Evolutionary conservation across 2,888 invertebrate genomes (phyloP).

Genomic region (Phortica magna): DNA sequence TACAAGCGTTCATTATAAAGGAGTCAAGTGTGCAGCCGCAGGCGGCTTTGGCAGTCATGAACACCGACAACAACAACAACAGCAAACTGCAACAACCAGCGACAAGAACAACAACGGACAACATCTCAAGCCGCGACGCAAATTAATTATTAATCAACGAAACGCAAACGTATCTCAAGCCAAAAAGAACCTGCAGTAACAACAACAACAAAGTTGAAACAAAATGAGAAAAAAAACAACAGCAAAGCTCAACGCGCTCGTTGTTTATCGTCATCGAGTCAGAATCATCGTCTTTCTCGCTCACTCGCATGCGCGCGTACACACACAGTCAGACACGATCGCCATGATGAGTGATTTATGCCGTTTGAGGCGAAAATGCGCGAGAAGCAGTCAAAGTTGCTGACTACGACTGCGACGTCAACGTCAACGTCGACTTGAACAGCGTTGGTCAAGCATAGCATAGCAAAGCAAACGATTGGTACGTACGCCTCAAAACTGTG

Average conservation of each 20-base stretch:
- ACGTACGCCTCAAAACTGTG: conserved; percentile 60
- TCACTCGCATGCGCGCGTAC: background rate
- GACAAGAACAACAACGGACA: conserved; percentile 47
- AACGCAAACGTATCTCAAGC: conserved; percentile 53
- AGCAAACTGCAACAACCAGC: conserved; percentile 47
- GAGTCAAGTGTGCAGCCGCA: conserved; percentile 64
- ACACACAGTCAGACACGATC: conserved; percentile 42
- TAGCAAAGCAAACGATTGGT: background rate
- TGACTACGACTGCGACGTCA: background rate
- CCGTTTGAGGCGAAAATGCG: conserved; percentile 52
- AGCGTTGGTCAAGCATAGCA: conserved; percentile 62
- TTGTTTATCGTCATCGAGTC: no score
- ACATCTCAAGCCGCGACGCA: conserved; percentile 62
- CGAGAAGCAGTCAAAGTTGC: background rate
- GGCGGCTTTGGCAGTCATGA: conserved; percentile 22
- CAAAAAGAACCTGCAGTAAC: conserved; percentile 19
- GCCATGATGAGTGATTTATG: conserved; percentile 65
- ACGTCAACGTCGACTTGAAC: conserved; percentile 35
- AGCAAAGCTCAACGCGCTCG: no score
- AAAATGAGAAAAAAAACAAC: background rate
- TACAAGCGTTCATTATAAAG: conserved; percentile 71
- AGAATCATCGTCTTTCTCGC: no score
- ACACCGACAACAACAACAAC: conserved; percentile 36
- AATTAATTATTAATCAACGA: conserved; percentile 78
- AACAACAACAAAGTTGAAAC: background rate